These are phyloP conservation scores for Rhabdophis nuchalis DNA, from an alignment of 2,797 vertebrate genomes.

Conservation along the genomic window DNA sequence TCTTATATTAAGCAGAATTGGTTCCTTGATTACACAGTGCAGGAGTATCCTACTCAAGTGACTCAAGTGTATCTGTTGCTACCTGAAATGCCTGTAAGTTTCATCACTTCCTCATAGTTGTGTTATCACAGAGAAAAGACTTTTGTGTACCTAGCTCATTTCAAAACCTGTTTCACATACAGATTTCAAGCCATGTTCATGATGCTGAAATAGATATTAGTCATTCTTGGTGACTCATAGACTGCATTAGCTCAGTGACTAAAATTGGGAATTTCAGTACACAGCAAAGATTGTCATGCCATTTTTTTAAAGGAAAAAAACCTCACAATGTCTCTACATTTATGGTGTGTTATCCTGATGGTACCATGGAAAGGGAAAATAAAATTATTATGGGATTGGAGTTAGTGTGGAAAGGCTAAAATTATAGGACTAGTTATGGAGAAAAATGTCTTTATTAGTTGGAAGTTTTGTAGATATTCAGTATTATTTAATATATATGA, in stretches of 20 bases:
- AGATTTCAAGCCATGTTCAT: neutral
- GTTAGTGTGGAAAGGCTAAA: neutral
- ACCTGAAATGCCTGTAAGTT: neutral
- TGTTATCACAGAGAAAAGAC: neutral
- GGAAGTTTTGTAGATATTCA: neutral
- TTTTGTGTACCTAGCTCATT: neutral
- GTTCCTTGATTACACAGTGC: neutral
- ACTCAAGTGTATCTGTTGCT: neutral
- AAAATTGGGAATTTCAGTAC: neutral
- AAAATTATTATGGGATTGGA: neutral
- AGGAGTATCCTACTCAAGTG: neutral
- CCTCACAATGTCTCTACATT: neutral
- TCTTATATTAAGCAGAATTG: neutral
- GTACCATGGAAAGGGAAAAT: neutral
- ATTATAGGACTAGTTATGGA: neutral
- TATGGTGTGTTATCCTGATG: neutral
- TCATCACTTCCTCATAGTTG: neutral
- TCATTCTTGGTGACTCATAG: neutral
- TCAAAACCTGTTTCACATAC: neutral
- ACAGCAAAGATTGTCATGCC: neutral
- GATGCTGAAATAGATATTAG: neutral
- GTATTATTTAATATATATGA: neutral
- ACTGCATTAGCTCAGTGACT: conserved; percentile 1
- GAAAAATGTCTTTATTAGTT: neutral
- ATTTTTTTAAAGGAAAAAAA: neutral